These are phyloP conservation scores for Rhabdomys pumilio DNA, from an alignment of 2,797 vertebrate genomes.

Conservation along the genomic window DNA sequence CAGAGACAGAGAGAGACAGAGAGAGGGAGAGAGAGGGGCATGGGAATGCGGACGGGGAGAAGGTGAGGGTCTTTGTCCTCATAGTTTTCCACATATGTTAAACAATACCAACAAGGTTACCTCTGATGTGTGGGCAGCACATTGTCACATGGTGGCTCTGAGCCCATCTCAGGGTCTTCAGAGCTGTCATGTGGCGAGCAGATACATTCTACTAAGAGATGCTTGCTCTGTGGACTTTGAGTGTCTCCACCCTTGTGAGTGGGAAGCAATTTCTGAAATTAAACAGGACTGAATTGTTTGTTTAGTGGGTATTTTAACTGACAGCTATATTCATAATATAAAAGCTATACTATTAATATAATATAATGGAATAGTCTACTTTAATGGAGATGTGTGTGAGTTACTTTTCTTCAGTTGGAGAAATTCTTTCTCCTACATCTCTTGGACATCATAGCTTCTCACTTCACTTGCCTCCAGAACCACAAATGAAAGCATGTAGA, in stretches of 20 bases:
- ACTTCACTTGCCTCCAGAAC: conserved; percentile 44
- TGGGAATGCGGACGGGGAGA: too few relatives aligned
- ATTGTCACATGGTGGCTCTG: background rate
- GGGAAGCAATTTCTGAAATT: conserved; percentile 9
- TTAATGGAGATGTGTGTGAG: background rate
- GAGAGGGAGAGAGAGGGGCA: too few relatives aligned
- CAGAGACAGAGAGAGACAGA: too few relatives aligned
- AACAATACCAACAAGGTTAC: background rate
- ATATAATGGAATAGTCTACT: conserved; percentile 29
- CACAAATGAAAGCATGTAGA: conserved; percentile 40
- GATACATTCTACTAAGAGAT: background rate
- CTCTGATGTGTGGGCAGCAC: background rate
- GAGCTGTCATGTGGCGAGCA: background rate
- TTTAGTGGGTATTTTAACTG: conserved; percentile 37
- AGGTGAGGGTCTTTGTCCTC: background rate
- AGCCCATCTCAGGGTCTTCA: background rate
- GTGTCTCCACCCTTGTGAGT: background rate
- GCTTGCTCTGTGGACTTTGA: conserved; percentile 25
- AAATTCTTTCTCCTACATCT: background rate
- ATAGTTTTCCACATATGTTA: conserved; percentile 26
- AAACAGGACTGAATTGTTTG: conserved; percentile 5
- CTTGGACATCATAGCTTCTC: conserved; percentile 9
- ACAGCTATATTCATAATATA: conserved; percentile 51
- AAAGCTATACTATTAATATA: conserved; percentile 3
- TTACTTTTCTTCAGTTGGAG: conserved; percentile 40